A percentile compares a stretch with the other conserved stretches of the same genome.
Conservation (phyloP, 1,140 invertebrate genomes). For the Doryteuthis pealeii region DNA sequence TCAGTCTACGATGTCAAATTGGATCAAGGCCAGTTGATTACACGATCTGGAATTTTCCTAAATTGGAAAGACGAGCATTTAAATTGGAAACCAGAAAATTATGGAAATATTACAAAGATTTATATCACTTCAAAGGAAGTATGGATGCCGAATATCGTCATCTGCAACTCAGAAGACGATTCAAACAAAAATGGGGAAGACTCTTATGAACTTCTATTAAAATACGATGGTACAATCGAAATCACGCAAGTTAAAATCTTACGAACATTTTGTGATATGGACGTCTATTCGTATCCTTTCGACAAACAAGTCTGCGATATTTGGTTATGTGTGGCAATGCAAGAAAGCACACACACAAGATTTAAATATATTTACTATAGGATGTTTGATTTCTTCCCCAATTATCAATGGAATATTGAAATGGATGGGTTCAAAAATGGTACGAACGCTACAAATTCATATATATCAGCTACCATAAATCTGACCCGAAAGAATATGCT, state of each 20-base stretch:
- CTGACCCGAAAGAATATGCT: background rate
- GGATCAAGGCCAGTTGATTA: background rate
- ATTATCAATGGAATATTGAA: background rate
- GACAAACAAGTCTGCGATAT: background rate
- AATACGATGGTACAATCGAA: background rate
- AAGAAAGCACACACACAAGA: background rate
- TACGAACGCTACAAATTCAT: background rate
- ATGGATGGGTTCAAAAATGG: background rate
- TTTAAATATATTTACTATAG: background rate
- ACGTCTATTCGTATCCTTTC: background rate
- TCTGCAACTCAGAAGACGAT: conserved; percentile 50
- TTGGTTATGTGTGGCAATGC: background rate
- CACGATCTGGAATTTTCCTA: background rate
- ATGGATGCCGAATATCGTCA: conserved; percentile 62
- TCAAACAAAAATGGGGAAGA: background rate
- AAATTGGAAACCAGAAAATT: conserved; percentile 57
- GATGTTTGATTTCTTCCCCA: background rate
- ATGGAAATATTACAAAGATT: conserved; percentile 58
- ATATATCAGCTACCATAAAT: background rate
- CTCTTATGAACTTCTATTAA: background rate
- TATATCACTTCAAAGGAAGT: conserved; percentile 57
- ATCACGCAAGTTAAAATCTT: background rate
- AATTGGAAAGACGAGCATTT: conserved; percentile 60
- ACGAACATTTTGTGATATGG: background rate
- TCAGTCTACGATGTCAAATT: background rate